phyloP scores from a whole-genome alignment of 2,113 vertebrate genomes.

The Dascyllus trimaculatus region DNA sequence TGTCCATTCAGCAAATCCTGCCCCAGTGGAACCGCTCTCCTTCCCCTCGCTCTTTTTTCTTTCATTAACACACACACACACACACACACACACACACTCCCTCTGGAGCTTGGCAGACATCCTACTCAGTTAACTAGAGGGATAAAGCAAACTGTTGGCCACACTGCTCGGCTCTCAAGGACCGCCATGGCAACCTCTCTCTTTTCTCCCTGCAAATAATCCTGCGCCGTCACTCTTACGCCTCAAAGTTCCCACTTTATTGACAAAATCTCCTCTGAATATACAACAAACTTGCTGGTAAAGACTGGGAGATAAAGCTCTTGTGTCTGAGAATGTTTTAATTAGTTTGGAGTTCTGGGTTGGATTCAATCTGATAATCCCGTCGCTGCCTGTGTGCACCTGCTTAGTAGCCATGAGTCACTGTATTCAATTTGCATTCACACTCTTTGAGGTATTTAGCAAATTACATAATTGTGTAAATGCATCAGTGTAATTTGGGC shows the following conservation, averaged over 20 bases:
- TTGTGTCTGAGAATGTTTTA: slow-evolving; percentile 49
- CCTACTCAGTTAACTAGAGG: slow-evolving; percentile 51
- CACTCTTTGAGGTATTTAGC: slow-evolving; percentile 45
- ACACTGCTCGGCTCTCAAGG: slow-evolving; percentile 5
- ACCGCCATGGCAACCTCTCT: slow-evolving; percentile 10
- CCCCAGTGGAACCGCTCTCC: slow-evolving; percentile 12
- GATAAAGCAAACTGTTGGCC: slow-evolving; percentile 40
- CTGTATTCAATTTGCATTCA: slow-evolving; percentile 49
- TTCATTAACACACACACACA: slow-evolving; percentile 6
- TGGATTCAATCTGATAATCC: slow-evolving; percentile 49
- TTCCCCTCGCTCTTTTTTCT: background rate
- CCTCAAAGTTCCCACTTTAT: slow-evolving; percentile 23
- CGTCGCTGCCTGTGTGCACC: slow-evolving; percentile 19
- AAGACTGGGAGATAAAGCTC: slow-evolving; percentile 34
- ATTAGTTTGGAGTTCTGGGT: slow-evolving; percentile 50
- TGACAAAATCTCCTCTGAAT: slow-evolving; percentile 27
- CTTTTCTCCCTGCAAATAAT: slow-evolving; percentile 21
- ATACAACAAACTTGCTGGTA: slow-evolving; percentile 37
- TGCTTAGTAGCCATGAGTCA: slow-evolving; percentile 37
- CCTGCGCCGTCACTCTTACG: slow-evolving; percentile 17
- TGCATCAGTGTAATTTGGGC: slow-evolving; percentile 34
- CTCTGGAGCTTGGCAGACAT: slow-evolving; percentile 33
- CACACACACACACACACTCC: slow-evolving; percentile 1
- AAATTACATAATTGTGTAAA: slow-evolving; percentile 64
- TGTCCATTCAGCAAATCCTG: slow-evolving; percentile 57